Conservation (phyloP, 2,888 invertebrate species). For the Teinopalpus imperialis region DNA sequence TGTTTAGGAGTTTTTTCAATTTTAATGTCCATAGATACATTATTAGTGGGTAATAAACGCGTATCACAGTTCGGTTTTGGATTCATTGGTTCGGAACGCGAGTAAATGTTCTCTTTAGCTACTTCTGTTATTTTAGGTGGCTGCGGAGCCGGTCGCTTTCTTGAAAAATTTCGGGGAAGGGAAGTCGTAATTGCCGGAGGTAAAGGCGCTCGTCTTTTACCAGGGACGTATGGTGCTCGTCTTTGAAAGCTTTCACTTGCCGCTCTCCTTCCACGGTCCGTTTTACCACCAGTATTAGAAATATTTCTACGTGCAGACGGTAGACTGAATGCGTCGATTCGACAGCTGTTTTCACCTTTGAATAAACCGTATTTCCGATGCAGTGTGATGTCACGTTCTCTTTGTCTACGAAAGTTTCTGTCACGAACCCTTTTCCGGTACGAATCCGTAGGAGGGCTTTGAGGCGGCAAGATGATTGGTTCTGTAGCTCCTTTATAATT, state of each 20-base stretch:
- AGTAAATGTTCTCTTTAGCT: constrained; percentile 39
- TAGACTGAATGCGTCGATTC: constrained; percentile 67
- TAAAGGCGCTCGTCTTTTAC: constrained; percentile 87
- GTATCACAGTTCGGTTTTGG: constrained; percentile 31
- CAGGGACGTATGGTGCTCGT: constrained; percentile 86
- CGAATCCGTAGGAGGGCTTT: constrained; percentile 83
- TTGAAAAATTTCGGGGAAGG: constrained; percentile 49
- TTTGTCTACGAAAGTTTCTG: constrained; percentile 79
- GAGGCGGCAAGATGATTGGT: constrained; percentile 67
- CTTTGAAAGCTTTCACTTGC: constrained; percentile 84
- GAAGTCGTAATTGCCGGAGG: constrained; percentile 80
- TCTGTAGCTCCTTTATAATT: constrained; percentile 64
- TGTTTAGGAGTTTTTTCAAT: constrained; percentile 55
- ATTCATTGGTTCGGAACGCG: constrained; percentile 41
- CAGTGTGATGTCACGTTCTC: constrained; percentile 83
- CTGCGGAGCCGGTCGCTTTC: constrained; percentile 80
- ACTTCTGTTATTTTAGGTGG: constrained; percentile 57
- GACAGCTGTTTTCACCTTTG: constrained; percentile 44
- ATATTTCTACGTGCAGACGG: constrained; percentile 46
- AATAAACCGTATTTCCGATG: constrained; percentile 84
- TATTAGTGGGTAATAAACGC: constrained; percentile 31
- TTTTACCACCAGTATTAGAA: constrained; percentile 36
- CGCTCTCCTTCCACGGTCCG: constrained; percentile 75
- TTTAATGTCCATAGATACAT: constrained; percentile 40
- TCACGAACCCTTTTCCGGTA: constrained; percentile 83